Evolutionary conservation across 2,797 vertebrate species (phyloP), one percentile per base, ranked within the genome.

Genomic region (Orientallactaga sibirica): DNA sequence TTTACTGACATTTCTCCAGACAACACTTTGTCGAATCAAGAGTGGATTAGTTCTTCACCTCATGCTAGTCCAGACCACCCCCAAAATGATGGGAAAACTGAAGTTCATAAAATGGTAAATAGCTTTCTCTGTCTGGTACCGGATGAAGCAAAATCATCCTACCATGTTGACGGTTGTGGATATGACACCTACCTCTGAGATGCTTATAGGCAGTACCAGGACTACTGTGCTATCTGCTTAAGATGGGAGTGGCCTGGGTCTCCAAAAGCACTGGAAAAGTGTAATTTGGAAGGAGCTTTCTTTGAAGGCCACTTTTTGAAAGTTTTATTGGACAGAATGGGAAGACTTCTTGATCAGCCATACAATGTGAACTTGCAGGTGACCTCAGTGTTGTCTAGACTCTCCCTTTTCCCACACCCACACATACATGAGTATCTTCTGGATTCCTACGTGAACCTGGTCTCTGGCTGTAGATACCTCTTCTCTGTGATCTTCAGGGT

Each of bases 131-230:
- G 99, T 98, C 98, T 99, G 97, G 99, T 99, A 90, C 99, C 99
- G 0, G 99, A 99, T 98, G 99, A 99, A 98, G 99, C 99, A 1
- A 99, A 99, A 96, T 99, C 99, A 0, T 99, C 99, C 0, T 99
- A 99, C 98, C 99, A 99, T 0, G 99, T 99, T 2, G 99, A 99
- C 97, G 99, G 99, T 97, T 99, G 99, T 1, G 99, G 99, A 24
- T 99, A 99, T 37, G 99, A 99, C 97, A 99, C 99, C 97, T 99
- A 99, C 98, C 99, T 99, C 98, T 99, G 99, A 98, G 99, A 99
- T 67, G 99, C 99, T 79, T 99, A 99, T 96, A 98, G 99, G 99
- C 99, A 99, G 99, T 99, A 99, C 97, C 99, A 99, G 95, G 99
- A 99, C 97, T 99, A 99, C 96, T 99, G 99, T 96, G 99, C 99